Evolutionary conservation across 2,113 vertebrate genomes (phyloP), one percentile per base, ranked within the genome.

Genomic region (Chinchilla lanigera): DNA sequence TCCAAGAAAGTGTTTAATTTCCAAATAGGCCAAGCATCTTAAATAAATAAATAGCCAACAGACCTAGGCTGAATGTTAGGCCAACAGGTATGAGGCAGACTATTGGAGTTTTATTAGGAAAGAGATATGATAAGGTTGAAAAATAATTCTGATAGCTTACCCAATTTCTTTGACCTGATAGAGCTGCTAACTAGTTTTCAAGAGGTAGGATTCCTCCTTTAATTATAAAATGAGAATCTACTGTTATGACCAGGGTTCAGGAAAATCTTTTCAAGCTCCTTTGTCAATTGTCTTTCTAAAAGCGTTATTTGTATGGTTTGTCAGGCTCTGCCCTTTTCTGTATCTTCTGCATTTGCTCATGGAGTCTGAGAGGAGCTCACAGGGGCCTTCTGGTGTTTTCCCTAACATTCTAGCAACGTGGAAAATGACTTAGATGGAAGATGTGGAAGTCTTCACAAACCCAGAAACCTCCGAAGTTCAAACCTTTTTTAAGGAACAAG

Each of bases 1-100:
- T 65, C 87, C 71, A 98, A 98, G 94, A 97, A 95, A 92, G 97
- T 98, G 96, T 98, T 98, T 98, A 94, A 97, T 98, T 98, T 98
- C 98, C 95, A 97, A 98, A 96, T 52, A 98, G 95, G 3, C 77
- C 96, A 96, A 99, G 96, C 71, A 98, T 96, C 97, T 97, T 98
- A 96, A 56, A 81, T 96, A 98, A 95, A 95, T 97, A 98, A 97
- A 98, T 98, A 98, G 97, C 95, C 96, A 96, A 96, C 50, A 89
- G 95, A 94, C 93, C 73, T 96, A 86, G 44, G 60, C 91, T 60
- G 91, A 97, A 54, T 77, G 60, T 92, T 92, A 86, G 90, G 84
- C 92, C 97, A 93, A 95, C 82, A 71, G 78, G 61, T 54, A 93
- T 52, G 61, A 22, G 78, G 73, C 86, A 52, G 63, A 97, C 86